Base-by-base conservation (phyloP, 2,113 vertebrate genomes). In the Anolis carolinensis region DNA sequence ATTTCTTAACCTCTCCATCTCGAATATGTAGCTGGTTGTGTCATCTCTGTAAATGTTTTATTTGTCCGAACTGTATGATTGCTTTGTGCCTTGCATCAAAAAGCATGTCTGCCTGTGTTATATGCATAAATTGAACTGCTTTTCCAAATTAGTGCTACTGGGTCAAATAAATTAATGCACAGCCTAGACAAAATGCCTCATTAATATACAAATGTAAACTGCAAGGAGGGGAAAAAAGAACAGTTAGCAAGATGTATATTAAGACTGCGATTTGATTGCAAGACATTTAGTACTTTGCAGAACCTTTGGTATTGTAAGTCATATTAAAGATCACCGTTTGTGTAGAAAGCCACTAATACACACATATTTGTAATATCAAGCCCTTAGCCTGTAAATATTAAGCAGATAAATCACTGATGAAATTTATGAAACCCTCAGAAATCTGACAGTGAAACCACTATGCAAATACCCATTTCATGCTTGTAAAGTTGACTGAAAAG, bases 1-100 rank as follows among this genome's bases (percentile, higher is more conserved):
- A 82, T 92, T 93, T 92, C 93, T 91, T 93, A 94, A 93, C 90
- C 87, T 92, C 8, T 87, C 86, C 75, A 5, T 84, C 89, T 90
- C 91, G 90, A 71, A 87, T 89, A 84, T 92, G 23, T 50, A 89
- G 88, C 79, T 79, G 77, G 34, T 75, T 85, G 85, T 82, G 75
- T 80, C 86, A 91, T 92, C 86, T 88, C 68, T 7, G 36, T 86
- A 75, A 79, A 34, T 84, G 92, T 95, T 95, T 93, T 92, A 87
- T 87, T 92, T 39, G 76, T 72, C n/a, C 79, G 39, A 74, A 82
- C 88, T 94, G 88, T 86, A 90, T 85, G 82, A 88, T 84, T 90
- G 78, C 79, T 92, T 86, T 91, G 90, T 87, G 91, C 23, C 55
- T 77, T 89, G 83, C 85, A 88, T 82, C 70, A 88, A 39, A 5